These are phyloP conservation scores for Flexamia atlantica DNA, from an alignment of 2,888 invertebrate genomes.

Conservation along the genomic window DNA sequence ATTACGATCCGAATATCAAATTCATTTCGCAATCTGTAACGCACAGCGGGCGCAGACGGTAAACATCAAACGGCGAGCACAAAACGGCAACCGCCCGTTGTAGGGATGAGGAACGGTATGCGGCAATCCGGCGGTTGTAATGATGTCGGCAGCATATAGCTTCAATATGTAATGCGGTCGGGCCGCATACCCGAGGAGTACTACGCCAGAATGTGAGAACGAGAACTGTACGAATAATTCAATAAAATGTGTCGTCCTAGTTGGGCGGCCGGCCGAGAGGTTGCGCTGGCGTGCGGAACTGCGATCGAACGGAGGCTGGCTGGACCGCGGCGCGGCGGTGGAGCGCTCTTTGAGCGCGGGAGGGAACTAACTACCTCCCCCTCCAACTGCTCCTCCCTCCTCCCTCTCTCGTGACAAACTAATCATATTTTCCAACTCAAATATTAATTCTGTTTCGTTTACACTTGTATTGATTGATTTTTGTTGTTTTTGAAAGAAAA, in stretches of 20 bases:
- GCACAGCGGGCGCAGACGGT: not conserved
- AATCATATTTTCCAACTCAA: constrained; percentile 47
- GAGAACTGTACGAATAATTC: constrained; percentile 34
- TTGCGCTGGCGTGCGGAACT: constrained; percentile 4
- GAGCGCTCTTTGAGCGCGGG: not conserved
- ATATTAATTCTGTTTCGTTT: constrained; percentile 53
- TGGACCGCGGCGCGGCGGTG: constrained; percentile 11
- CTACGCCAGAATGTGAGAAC: constrained; percentile 47
- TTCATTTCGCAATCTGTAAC: not conserved
- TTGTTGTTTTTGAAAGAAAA: constrained; percentile 30
- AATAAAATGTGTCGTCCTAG: constrained; percentile 42
- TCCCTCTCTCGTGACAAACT: constrained; percentile 15
- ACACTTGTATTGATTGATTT: constrained; percentile 40
- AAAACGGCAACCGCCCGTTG: not conserved
- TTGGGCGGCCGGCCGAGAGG: constrained; percentile 18
- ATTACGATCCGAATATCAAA: not conserved
- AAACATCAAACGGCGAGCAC: constrained; percentile 7
- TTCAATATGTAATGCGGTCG: constrained; percentile 31
- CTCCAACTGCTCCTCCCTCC: not conserved
- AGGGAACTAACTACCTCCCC: not conserved
- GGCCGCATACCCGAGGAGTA: not conserved
- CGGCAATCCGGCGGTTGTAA: constrained; percentile 13
- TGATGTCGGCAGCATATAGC: constrained; percentile 29
- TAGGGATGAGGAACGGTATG: not conserved
- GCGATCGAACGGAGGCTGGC: constrained; percentile 1